A percentile compares a stretch with the other conserved stretches of the same genome.
phyloP scores from a whole-genome alignment of 2,113 vertebrate species.

The Butorides virescens region DNA sequence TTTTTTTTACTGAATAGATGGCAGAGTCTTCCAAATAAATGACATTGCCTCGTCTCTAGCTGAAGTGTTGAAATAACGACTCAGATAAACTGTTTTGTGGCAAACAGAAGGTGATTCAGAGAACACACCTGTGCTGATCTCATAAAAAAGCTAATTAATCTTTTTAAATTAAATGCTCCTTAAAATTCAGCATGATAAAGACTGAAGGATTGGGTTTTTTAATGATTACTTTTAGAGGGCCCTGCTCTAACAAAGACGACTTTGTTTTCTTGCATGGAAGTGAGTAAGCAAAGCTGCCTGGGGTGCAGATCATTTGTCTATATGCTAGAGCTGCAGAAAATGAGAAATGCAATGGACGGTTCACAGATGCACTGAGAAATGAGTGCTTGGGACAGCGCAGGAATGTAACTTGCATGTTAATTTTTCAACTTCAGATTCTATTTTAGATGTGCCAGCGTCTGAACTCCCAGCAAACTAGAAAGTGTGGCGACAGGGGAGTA shows the following conservation, averaged over 20 bases:
- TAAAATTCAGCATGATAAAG: neutral
- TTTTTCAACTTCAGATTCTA: neutral
- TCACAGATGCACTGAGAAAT: neutral
- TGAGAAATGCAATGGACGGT: neutral
- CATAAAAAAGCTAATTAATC: neutral
- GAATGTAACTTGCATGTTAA: neutral
- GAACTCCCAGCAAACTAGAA: neutral
- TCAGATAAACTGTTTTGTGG: neutral
- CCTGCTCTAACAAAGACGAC: neutral
- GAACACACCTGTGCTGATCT: neutral
- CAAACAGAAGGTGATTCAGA: neutral
- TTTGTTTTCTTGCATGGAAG: neutral
- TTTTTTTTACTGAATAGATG: neutral
- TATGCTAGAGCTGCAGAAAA: neutral
- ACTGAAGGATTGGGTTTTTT: neutral
- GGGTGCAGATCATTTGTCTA: neutral
- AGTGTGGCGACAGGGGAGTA: neutral
- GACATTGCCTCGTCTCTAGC: neutral
- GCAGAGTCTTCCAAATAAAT: neutral
- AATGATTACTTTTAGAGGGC: neutral
- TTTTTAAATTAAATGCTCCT: neutral
- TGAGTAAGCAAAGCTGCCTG: neutral
- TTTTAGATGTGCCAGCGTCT: neutral
- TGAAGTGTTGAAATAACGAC: neutral
- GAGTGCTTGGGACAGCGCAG: neutral